Conservation (phyloP, 2,888 invertebrate genomes). For the Molorchus minor region DNA sequence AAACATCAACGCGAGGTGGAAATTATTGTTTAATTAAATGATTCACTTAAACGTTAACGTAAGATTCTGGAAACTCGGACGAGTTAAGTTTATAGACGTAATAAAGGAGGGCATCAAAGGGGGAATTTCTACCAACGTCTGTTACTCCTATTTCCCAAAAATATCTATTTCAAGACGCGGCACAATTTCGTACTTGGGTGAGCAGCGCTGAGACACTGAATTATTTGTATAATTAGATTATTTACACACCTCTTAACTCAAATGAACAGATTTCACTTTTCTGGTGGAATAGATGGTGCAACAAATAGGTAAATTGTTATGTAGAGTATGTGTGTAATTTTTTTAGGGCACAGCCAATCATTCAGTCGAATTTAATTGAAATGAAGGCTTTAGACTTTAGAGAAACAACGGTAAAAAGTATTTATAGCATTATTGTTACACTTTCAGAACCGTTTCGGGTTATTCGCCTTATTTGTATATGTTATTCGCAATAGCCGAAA, state of each 20-base stretch:
- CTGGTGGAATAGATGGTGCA: no score
- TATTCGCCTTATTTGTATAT: no score
- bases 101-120: slow-evolving; percentile 7
- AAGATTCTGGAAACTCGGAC: slow-evolving; percentile 1
- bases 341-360: no score
- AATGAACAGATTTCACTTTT: background rate
- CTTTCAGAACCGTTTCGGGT: no score
- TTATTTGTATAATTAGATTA: background rate
- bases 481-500: no score
- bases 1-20: background rate
- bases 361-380: no score
- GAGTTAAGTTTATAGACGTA: slow-evolving; percentile 5
- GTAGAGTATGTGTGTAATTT: no score
- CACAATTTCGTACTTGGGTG: background rate
- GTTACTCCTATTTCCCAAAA: background rate
- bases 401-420: no score
- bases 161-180: background rate
- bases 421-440: no score
- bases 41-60: slow-evolving; percentile 6
- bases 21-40: slow-evolving; percentile 19
- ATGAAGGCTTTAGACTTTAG: no score
- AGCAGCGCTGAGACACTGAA: background rate
- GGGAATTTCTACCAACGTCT: background rate
- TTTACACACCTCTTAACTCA: background rate
- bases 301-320: no score